Evolutionary conservation across 2,888 invertebrate genomes (phyloP), one percentile per base, ranked within the genome.

Genomic region (Drosophila anomelani): DNA sequence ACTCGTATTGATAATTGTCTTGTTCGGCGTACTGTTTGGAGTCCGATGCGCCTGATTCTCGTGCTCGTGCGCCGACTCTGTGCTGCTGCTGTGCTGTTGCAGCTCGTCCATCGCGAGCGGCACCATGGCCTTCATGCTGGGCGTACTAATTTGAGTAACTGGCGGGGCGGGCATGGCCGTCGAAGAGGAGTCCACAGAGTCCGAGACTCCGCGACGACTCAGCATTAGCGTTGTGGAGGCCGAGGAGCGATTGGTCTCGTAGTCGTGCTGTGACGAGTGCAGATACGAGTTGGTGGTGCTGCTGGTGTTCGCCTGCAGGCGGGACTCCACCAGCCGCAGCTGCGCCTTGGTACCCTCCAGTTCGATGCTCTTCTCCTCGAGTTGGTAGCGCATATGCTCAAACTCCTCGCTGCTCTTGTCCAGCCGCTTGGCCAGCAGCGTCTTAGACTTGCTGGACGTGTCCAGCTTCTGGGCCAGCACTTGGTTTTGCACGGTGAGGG

Each of bases 401-500:
- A 96, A 96, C 90, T 96, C 95, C 84, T 97, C 97, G 85, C 94
- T 94, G 76, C 95, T 95, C 87, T 95, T 95, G 88, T 96, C 96
- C 85, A 97, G 87, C 93, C 94, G 94, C 93, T 95, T 94, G 90
- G 94, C 89, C 80, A 97, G 93, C 79, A 94, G 93, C 63, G 95
- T 94, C 86, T 95, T 95, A 82, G 95, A 94, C 90, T 95, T 95
- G 74, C 95, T 94, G 78, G 95, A 94, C 77, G 95, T 95, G 81
- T 95, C 95, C 89, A 97, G 92, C 92, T 95, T 95, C 89, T 95
- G 95, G 90, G 95, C 94, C 87, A 96, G 93, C 91, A 95, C 95
- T 95, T 97, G 96, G 94, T 97, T 97, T 92, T 96, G 95, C 91
- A 96, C 96, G 91, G 96, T 96, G 87, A 96, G 94, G 38, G 95